Evolutionary conservation across 2,888 invertebrate genomes (phyloP).

Genomic region (Ariolimax columbianus): DNA sequence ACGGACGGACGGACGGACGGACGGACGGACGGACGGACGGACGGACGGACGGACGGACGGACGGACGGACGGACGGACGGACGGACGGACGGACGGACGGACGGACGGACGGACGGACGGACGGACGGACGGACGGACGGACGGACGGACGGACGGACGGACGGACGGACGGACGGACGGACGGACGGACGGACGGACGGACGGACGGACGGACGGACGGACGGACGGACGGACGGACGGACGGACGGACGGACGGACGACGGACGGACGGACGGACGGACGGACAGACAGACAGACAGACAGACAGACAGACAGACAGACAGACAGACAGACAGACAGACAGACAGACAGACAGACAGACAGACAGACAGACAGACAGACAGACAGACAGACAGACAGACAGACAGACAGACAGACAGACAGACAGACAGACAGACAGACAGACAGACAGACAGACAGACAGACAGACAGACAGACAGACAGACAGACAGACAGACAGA

Average conservation of each 20-base stretch:
- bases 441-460: conserved; percentile 25
- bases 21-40: conserved; percentile 14
- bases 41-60: conserved; percentile 18
- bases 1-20: conserved; percentile 9
- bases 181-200: conserved; percentile 5
- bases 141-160: background rate
- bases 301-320: conserved; percentile 4
- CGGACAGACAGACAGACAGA: too few species aligned
- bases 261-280: too few species aligned
- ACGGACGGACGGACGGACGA: too few species aligned
- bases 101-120: conserved; percentile 25
- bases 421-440: conserved; percentile 9
- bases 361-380: too few species aligned
- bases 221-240: conserved; percentile 26
- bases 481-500: conserved; percentile 21
- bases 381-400: too few species aligned
- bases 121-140: conserved; percentile 19
- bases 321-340: too few species aligned
- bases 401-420: too few species aligned
- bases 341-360: too few species aligned
- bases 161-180: background rate
- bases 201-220: conserved; percentile 24
- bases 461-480: conserved; percentile 15
- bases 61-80: background rate
- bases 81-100: conserved; percentile 16